Evolutionary conservation across 2,113 vertebrate species (phyloP), one percentile per base, ranked within the genome.

Genomic region (Ibidorhyncha struthersii): DNA sequence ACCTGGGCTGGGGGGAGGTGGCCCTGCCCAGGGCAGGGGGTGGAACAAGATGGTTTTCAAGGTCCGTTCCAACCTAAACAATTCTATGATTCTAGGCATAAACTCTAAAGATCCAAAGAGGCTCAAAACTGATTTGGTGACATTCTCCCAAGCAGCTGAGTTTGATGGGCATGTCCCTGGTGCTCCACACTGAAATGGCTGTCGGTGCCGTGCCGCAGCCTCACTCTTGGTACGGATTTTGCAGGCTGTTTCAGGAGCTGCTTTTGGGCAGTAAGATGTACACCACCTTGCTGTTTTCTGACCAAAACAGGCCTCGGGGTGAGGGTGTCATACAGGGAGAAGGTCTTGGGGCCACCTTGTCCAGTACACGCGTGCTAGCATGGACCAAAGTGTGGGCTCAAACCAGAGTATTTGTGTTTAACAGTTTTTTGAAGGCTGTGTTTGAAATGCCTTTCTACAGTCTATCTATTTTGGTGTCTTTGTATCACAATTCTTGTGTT

Each of bases 201-300:
- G 18, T 29, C 4, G 0, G 10, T 23, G 32, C 10, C 10, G 10
- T 49, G 17, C 27, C 0, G 0, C 17, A 56, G 52, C 47, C 52
- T 49, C 9, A 3, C 9, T 72, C 41, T 23, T 40, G 25, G 21
- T 36, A 10, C 38, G 23, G 71, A 9, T 40, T 40, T 40, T 41
- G n/a, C 41, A 52, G 47, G 41, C 47, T 45, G 1, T 36, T 56
- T 72, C 26, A 23, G 32, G 40, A 29, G 20, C 41, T 79, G 40
- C 63, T 77, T 65, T 70, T 12, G 25, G 23, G n/a, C 36, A 10
- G 20, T 27, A 12, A 18, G 27, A 17, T 49, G 26, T 8, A 23
- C 14, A 4, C 40, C 0, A 1, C 4, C 20, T 32, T 43, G 69
- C 41, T 40, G 15, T 18, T 67, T 58, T 50, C 14, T 23, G 43